phyloP scores from a whole-genome alignment of 2,797 vertebrate species.

The Sebastolobus alascanus region DNA sequence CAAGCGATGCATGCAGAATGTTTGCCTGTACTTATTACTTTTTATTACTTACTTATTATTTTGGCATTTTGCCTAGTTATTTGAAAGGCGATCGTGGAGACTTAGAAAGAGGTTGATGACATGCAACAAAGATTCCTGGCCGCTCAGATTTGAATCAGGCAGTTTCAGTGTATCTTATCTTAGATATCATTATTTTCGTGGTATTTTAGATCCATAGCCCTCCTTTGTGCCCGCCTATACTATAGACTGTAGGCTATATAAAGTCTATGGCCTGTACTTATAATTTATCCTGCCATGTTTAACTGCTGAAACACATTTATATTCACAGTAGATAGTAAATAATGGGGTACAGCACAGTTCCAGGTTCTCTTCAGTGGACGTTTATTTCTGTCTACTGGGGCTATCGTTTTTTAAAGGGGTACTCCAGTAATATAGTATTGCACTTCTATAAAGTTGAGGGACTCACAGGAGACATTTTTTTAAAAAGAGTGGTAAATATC shows the following conservation, averaged over 20 bases:
- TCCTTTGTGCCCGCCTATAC: neutral
- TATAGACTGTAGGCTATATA: too few species aligned
- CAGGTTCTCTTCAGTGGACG: conserved; percentile 16
- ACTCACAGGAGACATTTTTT: conserved; percentile 14
- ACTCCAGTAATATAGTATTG: conserved; percentile 13
- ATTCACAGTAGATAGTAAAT: conserved; percentile 34
- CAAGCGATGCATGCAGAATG: neutral
- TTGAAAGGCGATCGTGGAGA: neutral
- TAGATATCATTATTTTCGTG: neutral
- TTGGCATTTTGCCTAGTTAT: neutral
- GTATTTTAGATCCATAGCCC: neutral
- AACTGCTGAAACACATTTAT: conserved; percentile 31
- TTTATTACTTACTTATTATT: neutral
- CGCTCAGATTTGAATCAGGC: neutral
- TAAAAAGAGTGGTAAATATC: neutral
- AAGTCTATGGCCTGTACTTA: neutral
- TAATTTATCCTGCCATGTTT: conserved; percentile 21
- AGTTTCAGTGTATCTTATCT: conserved; percentile 19
- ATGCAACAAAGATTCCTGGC: neutral
- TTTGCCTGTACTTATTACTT: neutral
- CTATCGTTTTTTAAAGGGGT: conserved; percentile 19
- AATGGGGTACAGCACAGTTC: conserved; percentile 13
- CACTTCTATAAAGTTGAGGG: conserved; percentile 13
- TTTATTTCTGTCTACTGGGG: conserved; percentile 27
- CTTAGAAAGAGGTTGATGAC: neutral